Evolutionary conservation across 1,140 invertebrate species (phyloP).

Genomic region (Ptiloglossa arizonensis): DNA sequence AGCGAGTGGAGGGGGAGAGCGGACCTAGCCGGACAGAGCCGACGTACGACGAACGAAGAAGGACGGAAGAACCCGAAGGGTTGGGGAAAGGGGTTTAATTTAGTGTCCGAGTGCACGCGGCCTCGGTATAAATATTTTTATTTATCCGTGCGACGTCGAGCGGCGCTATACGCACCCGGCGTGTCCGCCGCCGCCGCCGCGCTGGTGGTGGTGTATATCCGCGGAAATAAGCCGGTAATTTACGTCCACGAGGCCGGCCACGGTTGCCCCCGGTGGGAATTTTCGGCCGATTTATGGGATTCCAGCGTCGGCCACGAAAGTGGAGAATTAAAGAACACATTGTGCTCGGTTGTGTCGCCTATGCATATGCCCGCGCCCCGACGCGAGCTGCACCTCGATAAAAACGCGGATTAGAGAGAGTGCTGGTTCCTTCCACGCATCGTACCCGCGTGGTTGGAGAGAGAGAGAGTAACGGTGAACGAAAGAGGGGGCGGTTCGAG

Average conservation of each 20-base stretch:
- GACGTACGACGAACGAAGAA: not conserved
- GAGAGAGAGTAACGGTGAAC: not conserved
- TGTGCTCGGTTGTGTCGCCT: constrained; percentile 52
- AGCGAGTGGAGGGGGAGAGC: constrained; percentile 12
- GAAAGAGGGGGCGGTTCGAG: not conserved
- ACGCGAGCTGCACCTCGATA: constrained; percentile 60
- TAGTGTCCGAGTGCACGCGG: constrained; percentile 75
- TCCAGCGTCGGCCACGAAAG: constrained; percentile 62
- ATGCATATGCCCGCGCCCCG: not conserved
- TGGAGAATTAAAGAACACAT: constrained; percentile 72
- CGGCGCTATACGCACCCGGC: not conserved
- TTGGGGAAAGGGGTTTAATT: constrained; percentile 68
- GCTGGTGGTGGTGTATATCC: constrained; percentile 57
- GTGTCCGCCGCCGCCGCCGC: not conserved
- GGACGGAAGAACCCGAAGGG: not conserved
- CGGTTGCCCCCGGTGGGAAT: constrained; percentile 69
- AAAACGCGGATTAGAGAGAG: constrained; percentile 68
- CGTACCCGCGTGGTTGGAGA: not conserved
- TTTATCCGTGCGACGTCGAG: constrained; percentile 65
- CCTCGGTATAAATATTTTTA: constrained; percentile 78
- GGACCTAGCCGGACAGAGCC: not conserved
- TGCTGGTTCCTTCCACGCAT: not conserved
- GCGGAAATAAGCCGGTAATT: constrained; percentile 78
- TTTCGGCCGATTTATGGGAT: constrained; percentile 77
- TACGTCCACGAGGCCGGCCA: constrained; percentile 66